Percentiles rank a stretch among this genome's conserved stretches.
Evolutionary conservation across 2,888 invertebrate species (phyloP).

Genomic region (Scaeva pyrastri): DNA sequence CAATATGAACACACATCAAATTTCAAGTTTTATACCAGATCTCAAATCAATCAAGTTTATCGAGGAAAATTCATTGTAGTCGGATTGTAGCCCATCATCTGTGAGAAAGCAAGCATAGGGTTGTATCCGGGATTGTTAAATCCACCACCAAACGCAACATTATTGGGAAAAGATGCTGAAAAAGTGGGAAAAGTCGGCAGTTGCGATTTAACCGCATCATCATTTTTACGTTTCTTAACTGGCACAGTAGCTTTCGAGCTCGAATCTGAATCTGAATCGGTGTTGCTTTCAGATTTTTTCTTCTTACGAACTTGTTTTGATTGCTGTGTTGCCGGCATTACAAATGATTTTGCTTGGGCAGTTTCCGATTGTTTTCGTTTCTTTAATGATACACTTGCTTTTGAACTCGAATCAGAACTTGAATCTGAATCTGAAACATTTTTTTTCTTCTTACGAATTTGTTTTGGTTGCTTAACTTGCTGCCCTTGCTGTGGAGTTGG

Average conservation of each 20-base stretch:
- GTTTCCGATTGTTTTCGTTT: too few relatives aligned
- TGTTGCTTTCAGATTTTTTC: constrained; percentile 9
- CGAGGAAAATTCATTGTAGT: constrained; percentile 52
- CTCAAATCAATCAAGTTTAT: constrained; percentile 14
- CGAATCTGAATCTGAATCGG: constrained; percentile 39
- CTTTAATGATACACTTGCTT: too few relatives aligned
- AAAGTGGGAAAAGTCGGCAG: constrained; percentile 8
- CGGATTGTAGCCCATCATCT: constrained; percentile 62
- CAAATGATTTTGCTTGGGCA: too few relatives aligned
- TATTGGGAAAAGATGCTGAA: background rate
- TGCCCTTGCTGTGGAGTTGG: background rate
- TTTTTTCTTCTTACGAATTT: constrained; percentile 29
- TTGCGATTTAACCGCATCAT: background rate
- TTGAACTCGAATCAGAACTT: too few relatives aligned
- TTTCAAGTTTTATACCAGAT: background rate
- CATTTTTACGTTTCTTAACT: constrained; percentile 54
- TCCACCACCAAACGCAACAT: constrained; percentile 15
- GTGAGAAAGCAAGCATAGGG: constrained; percentile 67
- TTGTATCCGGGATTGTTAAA: constrained; percentile 61
- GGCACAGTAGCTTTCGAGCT: constrained; percentile 31
- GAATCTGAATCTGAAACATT: too few relatives aligned
- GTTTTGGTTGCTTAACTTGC: background rate
- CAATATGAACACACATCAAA: background rate
- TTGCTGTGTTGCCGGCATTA: background rate
- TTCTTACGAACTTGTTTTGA: constrained; percentile 30